Conservation (phyloP, 2,797 vertebrate genomes). For the Pangasius macronema region DNA sequence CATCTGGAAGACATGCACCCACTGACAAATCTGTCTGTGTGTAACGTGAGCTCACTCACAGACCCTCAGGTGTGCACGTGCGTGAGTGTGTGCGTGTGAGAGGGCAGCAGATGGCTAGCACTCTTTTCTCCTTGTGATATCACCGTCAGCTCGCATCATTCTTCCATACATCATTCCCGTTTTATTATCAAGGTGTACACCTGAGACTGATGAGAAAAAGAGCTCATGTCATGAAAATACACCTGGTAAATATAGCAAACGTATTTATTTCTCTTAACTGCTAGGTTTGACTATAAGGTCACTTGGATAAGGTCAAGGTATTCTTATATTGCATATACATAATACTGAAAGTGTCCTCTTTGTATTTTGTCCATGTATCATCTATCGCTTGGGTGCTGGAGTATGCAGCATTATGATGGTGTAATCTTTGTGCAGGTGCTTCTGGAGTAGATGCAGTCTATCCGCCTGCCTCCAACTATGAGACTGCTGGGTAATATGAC, state of each 20-base stretch:
- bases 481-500: conserved; percentile 49
- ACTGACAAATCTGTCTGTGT: conserved; percentile 26
- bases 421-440: conserved; percentile 34
- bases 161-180: conserved; percentile 32
- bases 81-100: not conserved
- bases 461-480: conserved; percentile 38
- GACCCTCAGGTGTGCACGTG: conserved; percentile 26
- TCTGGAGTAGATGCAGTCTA: conserved; percentile 10
- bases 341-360: not conserved
- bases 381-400: not conserved
- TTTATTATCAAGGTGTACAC: conserved; percentile 31
- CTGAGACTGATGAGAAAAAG: not conserved
- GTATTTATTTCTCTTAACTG: conserved; percentile 1
- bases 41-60: conserved; percentile 29
- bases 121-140: conserved; percentile 44
- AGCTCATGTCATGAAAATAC: not conserved
- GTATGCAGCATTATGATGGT: conserved; percentile 12
- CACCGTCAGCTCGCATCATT: conserved; percentile 39
- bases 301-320: not conserved
- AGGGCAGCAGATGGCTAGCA: conserved; percentile 41
- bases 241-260: conserved; percentile 4
- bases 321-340: not conserved
- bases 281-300: no score
- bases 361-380: conserved; percentile 17
- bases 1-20: conserved; percentile 23